Base-by-base conservation (phyloP, 2,113 vertebrate genomes). In the Psophia crepitans region DNA sequence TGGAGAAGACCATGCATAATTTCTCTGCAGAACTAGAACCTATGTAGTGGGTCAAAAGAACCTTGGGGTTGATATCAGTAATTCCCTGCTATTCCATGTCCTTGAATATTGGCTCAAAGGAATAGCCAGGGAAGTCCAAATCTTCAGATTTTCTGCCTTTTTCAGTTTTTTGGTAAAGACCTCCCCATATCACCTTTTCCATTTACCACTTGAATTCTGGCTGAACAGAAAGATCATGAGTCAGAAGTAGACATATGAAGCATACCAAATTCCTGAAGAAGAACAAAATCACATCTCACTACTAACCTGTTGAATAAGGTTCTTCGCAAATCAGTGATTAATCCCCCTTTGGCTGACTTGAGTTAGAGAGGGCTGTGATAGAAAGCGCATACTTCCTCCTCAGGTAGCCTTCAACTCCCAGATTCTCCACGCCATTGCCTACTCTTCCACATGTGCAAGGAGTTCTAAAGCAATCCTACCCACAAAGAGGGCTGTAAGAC, bases 1-100 rank as follows among this genome's bases (percentile, higher is more conserved):
- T 60, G 51, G 64, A 71, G n/a, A 87, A 63, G 73, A 32, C 11
- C 57, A 53, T 0, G 0, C 0, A 1, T 5, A 27, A 66, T 53
- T 78, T 61, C 23, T 86, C 76, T 54, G 49, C 35, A 5, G 28
- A 93, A 28, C 5, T 56, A 91, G 21, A 84, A 60, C 39, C 41
- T 33, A 6, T 41, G n/a, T 12, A 18, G 28, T 13, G 23, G 18
- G 12, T 58, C 56, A 32, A 54, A 87, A 68, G 13, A 64, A 12
- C 39, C 13, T 44, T 44, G 39, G 3, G 2, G 6, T 2, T 84
- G 56, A 17, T 56, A 84, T 8, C 22, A 66, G 11, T 74, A 65
- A 74, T 54, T 91, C 60, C 8, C 5, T 84, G 44, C 15, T 81
- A 69, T 68, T 65, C n/a, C 32, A 53, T 15, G 16, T 19, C 41